Conservation (phyloP, 1,140 invertebrate genomes). For the Trinorchestia longiramus region DNA sequence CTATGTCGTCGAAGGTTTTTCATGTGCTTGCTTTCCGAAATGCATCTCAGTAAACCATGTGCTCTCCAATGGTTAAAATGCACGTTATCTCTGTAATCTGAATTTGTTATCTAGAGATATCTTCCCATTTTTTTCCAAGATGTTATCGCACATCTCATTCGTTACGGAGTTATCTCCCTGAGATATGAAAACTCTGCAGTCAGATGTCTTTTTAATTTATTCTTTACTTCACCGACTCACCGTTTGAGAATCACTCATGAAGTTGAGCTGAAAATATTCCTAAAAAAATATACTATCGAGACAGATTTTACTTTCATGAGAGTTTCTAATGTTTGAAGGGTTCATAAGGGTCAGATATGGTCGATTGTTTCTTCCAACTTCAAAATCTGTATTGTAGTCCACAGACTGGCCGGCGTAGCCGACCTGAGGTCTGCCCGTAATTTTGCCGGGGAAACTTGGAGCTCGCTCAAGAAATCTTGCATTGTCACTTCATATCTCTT, state of each 20-base stretch:
- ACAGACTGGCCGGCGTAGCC: too few relatives aligned
- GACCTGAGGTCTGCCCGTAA: too few relatives aligned
- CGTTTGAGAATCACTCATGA: neutral
- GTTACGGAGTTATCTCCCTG: neutral
- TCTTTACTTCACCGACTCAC: neutral
- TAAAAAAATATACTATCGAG: neutral
- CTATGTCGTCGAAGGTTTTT: neutral
- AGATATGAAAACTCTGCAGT: neutral
- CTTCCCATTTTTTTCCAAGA: neutral
- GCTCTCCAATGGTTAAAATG: neutral
- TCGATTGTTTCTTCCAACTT: too few relatives aligned
- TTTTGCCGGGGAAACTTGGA: too few relatives aligned
- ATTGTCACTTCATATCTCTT: too few relatives aligned
- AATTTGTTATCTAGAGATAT: neutral
- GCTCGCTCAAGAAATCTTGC: too few relatives aligned
- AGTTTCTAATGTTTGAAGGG: neutral
- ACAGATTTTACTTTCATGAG: neutral
- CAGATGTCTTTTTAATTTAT: neutral
- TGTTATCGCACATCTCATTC: neutral
- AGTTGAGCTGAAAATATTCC: neutral
- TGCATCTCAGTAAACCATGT: neutral
- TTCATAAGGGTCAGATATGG: too few relatives aligned
- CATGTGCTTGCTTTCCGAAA: neutral
- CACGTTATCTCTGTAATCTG: neutral
- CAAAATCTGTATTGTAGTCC: too few relatives aligned